phyloP scores from a whole-genome alignment of 2,113 vertebrate genomes.

The Rhineura floridana region DNA sequence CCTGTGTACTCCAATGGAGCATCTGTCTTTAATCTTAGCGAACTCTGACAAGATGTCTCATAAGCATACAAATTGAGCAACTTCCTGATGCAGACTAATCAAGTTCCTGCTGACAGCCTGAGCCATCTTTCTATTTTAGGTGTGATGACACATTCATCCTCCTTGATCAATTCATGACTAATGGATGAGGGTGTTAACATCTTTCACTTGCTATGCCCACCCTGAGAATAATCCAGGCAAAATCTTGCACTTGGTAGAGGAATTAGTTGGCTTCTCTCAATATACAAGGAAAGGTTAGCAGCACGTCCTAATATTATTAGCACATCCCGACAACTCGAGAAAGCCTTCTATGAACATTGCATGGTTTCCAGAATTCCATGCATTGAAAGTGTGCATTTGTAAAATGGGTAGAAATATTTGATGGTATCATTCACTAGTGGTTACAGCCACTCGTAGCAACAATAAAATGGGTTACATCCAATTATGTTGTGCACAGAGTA shows the following conservation, averaged over 20 bases:
- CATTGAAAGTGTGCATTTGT: slow-evolving; percentile 1
- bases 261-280: slow-evolving; percentile 34
- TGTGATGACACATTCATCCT: slow-evolving; percentile 53
- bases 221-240: slow-evolving; percentile 30
- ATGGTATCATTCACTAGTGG: not conserved
- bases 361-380: not conserved
- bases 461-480: too few relatives aligned
- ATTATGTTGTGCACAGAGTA: too few relatives aligned
- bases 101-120: slow-evolving; percentile 56
- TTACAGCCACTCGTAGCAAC: not conserved
- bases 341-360: slow-evolving; percentile 8
- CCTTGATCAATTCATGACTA: slow-evolving; percentile 49
- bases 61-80: slow-evolving; percentile 62
- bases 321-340: slow-evolving; percentile 20
- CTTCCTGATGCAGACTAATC: slow-evolving; percentile 62
- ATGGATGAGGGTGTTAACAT: slow-evolving; percentile 48
- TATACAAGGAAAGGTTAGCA: slow-evolving; percentile 27
- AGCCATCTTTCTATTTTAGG: slow-evolving; percentile 62
- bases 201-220: slow-evolving; percentile 38
- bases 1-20: slow-evolving; percentile 46
- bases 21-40: slow-evolving; percentile 59
- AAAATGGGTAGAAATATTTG: not conserved
- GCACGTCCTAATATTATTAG: slow-evolving; percentile 19
- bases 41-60: slow-evolving; percentile 61
- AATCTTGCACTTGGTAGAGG: slow-evolving; percentile 3